Percentiles rank a stretch among this genome's conserved stretches.
Conservation (phyloP, 1,140 invertebrate genomes). For the Drosophila guanche region DNA sequence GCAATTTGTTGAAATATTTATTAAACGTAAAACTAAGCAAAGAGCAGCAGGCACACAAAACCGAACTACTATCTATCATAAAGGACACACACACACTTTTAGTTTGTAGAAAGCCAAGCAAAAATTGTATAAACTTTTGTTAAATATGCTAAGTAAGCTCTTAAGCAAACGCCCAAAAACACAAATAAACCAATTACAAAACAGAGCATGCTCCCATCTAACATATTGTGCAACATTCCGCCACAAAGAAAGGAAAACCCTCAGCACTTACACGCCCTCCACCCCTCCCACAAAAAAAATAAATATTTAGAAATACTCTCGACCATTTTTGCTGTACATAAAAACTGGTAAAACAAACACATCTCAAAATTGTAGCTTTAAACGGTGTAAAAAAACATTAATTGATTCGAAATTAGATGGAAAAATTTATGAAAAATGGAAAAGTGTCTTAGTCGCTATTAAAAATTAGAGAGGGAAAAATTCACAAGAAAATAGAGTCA, state of each 20-base stretch:
- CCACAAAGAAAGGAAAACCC: conserved; percentile 19
- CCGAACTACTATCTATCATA: conserved; percentile 22
- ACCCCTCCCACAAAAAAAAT: not conserved
- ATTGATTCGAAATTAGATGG: conserved; percentile 22
- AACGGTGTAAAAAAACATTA: conserved; percentile 50
- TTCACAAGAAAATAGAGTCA: no score
- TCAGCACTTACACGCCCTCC: conserved; percentile 5
- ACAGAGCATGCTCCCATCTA: conserved; percentile 24
- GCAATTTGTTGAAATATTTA: conserved; percentile 77
- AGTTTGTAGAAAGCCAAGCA: conserved; percentile 65
- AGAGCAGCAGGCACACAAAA: conserved; percentile 28
- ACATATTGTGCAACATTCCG: conserved; percentile 71
- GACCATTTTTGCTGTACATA: conserved; percentile 57
- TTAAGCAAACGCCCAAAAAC: conserved; percentile 23
- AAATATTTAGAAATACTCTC: not conserved
- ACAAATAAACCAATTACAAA: conserved; percentile 44
- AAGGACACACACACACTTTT: conserved; percentile 39
- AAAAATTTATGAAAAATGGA: conserved; percentile 63
- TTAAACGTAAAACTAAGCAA: conserved; percentile 52
- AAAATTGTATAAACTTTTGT: conserved; percentile 71
- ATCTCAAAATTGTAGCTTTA: conserved; percentile 76
- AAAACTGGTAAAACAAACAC: conserved; percentile 40
- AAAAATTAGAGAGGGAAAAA: conserved; percentile 31
- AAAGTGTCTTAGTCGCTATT: conserved; percentile 79
- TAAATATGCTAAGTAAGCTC: conserved; percentile 68